These are phyloP conservation scores for Thryonomys swinderianus DNA, from an alignment of 2,113 vertebrate species.

Conservation along the genomic window DNA sequence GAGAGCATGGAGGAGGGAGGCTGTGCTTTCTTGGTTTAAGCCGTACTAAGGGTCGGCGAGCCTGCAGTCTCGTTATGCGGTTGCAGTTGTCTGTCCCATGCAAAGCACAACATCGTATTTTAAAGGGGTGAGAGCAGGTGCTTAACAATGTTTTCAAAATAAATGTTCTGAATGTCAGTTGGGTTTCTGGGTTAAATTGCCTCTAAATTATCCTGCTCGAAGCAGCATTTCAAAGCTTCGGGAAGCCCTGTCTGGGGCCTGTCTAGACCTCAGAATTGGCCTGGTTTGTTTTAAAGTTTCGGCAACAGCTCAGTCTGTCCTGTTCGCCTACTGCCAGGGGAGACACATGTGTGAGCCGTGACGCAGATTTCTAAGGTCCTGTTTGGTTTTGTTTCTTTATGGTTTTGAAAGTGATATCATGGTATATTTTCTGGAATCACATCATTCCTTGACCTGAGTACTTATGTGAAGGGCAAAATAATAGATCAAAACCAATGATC, in stretches of 20 bases:
- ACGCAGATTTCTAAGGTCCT: conserved; percentile 44
- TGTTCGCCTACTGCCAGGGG: conserved; percentile 13
- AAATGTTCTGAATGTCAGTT: conserved; percentile 68
- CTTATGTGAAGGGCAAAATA: not conserved
- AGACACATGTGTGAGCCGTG: conserved; percentile 29
- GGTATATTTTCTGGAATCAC: conserved; percentile 37
- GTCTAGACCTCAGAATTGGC: conserved; percentile 75
- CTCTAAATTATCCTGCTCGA: conserved; percentile 70
- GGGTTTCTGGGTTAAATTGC: conserved; percentile 72
- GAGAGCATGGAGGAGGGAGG: not conserved
- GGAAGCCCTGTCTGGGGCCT: conserved; percentile 75
- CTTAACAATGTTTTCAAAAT: conserved; percentile 76
- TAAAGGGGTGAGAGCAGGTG: conserved; percentile 58
- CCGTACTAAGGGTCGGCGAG: not conserved
- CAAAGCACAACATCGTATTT: conserved; percentile 52
- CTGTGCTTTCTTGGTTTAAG: not conserved
- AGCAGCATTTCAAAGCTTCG: conserved; percentile 74
- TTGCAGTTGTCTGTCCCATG: not conserved
- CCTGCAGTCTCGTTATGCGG: conserved; percentile 4
- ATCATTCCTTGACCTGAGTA: conserved; percentile 1
- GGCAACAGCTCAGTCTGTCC: not conserved
- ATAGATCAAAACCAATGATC: not conserved
- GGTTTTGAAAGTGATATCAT: conserved; percentile 64
- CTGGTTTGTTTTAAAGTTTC: conserved; percentile 79
- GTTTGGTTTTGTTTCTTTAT: conserved; percentile 45